phyloP scores from a whole-genome alignment of 2,888 invertebrate genomes.

The Mellilla xanthometata region DNA sequence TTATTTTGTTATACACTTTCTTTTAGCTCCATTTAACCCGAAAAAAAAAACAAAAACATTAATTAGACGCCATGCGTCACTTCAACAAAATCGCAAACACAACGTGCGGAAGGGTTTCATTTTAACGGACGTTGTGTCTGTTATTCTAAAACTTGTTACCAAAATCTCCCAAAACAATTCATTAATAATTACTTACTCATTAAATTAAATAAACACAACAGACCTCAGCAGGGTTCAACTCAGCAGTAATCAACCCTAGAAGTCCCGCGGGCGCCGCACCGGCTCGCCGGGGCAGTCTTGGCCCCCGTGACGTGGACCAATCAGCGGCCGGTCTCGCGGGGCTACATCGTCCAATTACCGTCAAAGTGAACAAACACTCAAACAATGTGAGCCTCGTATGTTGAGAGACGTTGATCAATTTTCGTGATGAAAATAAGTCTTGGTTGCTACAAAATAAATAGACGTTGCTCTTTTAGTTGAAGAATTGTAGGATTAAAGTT shows the following conservation, averaged over 20 bases:
- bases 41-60: too few species aligned
- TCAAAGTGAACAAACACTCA: slow-evolving; percentile 20
- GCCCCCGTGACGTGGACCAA: slow-evolving; percentile 27
- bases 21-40: too few species aligned
- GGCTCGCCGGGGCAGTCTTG: slow-evolving; percentile 11
- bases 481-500: too few species aligned
- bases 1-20: too few species aligned
- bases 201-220: slow-evolving; percentile 18
- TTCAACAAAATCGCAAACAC: too few species aligned
- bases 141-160: too few species aligned
- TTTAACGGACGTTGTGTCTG: too few species aligned
- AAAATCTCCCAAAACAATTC: too few species aligned
- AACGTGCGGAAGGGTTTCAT: too few species aligned
- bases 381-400: slow-evolving; percentile 15
- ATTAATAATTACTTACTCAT: not conserved
- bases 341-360: slow-evolving; percentile 37
- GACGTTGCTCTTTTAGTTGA: too few species aligned
- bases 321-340: slow-evolving; percentile 36
- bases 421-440: slow-evolving; percentile 6
- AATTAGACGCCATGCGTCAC: too few species aligned
- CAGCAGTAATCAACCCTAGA: slow-evolving; percentile 18
- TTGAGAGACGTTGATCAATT: slow-evolving; percentile 12
- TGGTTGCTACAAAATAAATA: not conserved
- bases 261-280: slow-evolving; percentile 5
- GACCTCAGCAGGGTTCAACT: slow-evolving; percentile 16